A percentile compares a stretch with the other conserved stretches of the same genome.
These are phyloP conservation scores for Rhabdophis nuchalis DNA, from an alignment of 2,797 vertebrate species.

Conservation along the genomic window DNA sequence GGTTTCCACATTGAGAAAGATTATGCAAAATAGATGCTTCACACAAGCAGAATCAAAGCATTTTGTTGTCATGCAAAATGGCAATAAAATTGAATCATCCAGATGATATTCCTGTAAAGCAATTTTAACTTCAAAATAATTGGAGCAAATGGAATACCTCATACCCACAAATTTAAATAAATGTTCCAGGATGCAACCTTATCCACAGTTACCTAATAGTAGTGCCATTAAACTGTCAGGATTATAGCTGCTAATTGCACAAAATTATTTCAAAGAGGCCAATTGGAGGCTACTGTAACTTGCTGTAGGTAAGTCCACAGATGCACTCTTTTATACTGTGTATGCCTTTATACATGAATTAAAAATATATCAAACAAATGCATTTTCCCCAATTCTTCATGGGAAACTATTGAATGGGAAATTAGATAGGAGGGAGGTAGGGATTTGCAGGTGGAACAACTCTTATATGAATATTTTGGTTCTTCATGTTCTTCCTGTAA, in stretches of 20 bases:
- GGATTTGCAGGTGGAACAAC: neutral
- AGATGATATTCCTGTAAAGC: neutral
- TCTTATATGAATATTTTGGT: neutral
- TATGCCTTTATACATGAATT: neutral
- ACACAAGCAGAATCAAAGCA: slow-evolving; percentile 3
- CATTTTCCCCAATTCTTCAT: neutral
- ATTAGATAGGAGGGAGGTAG: neutral
- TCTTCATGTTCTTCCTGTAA: neutral
- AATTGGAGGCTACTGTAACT: neutral
- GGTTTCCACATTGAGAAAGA: slow-evolving; percentile 22
- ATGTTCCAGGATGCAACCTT: neutral
- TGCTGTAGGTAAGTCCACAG: neutral
- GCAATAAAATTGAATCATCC: slow-evolving; percentile 22
- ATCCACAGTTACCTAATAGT: neutral
- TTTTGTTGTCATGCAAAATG: slow-evolving; percentile 18
- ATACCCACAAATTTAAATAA: slow-evolving; percentile 1
- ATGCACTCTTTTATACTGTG: neutral
- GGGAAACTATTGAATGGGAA: neutral
- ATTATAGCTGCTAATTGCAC: neutral
- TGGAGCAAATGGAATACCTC: neutral
- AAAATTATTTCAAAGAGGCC: neutral
- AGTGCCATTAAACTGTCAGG: neutral
- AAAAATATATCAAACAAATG: neutral
- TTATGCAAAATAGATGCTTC: slow-evolving; percentile 25
- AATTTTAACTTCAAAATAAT: slow-evolving; percentile 8